A percentile compares a stretch with the other conserved stretches of the same genome.
Conservation (phyloP, 2,888 invertebrate species). For the Rugalucina vietnamica region DNA sequence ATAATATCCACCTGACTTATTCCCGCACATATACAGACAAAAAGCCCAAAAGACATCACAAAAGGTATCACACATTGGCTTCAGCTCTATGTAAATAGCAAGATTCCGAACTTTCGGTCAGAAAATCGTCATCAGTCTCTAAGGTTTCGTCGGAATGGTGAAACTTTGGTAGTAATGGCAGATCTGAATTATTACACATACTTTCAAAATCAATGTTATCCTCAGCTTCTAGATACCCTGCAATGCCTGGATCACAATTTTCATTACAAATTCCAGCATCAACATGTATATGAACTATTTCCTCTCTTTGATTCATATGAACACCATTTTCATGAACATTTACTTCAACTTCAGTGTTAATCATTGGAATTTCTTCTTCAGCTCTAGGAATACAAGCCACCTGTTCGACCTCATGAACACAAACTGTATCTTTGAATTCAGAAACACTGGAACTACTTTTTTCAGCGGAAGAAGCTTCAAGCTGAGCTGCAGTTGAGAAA, state of each 20-base stretch:
- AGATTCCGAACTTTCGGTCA: not conserved
- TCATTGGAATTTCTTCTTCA: not conserved
- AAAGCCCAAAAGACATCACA: no score
- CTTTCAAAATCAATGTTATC: no score
- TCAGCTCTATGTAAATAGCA: not conserved
- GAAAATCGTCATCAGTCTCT: not conserved
- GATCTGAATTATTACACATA: not conserved
- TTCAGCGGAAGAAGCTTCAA: no score
- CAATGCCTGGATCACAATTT: not conserved
- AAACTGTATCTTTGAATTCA: not conserved
- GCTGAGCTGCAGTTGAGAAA: not conserved
- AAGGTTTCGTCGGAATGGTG: not conserved
- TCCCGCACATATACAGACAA: no score
- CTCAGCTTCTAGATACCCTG: not conserved
- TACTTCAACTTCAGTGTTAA: not conserved
- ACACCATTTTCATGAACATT: not conserved
- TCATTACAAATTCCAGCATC: not conserved
- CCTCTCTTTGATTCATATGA: not conserved
- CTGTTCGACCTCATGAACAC: not conserved
- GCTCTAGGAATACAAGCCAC: not conserved
- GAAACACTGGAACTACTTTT: not conserved
- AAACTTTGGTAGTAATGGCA: not conserved
- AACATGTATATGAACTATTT: not conserved
- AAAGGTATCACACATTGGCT: not conserved
- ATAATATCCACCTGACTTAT: no score